Percentiles rank a stretch among this genome's conserved stretches.
Evolutionary conservation across 37 sponge, comb jelly and placozoan genomes (phyloP).

Genomic region (Spongilla lacustris): DNA sequence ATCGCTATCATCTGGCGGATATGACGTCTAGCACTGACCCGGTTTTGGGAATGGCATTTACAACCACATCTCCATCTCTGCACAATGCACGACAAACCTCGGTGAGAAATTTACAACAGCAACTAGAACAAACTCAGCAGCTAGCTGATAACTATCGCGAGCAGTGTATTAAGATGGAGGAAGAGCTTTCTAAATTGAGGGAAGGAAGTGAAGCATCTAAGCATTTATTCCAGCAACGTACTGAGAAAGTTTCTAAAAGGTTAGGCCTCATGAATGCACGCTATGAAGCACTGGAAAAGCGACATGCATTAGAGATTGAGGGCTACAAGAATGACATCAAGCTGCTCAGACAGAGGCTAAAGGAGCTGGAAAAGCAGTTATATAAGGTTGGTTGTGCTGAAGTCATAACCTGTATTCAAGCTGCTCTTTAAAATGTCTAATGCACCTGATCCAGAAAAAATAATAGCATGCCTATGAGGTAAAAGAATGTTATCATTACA

Average conservation of each 20-base stretch:
- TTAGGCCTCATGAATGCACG: slow-evolving; percentile 87
- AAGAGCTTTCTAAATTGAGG: slow-evolving; percentile 84
- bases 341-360: slow-evolving; percentile 81
- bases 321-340: slow-evolving; percentile 99
- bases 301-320: slow-evolving; percentile 90
- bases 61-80: slow-evolving; percentile 2
- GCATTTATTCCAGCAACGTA: slow-evolving; percentile 81
- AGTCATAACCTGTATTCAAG: neutral
- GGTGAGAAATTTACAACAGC: slow-evolving; percentile 62
- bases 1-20: slow-evolving; percentile 64
- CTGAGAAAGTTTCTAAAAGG: slow-evolving; percentile 75
- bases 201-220: slow-evolving; percentile 87
- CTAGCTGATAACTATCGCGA: slow-evolving; percentile 98
- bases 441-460: no score
- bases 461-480: no score
- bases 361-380: slow-evolving; percentile 94
- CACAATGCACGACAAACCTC: neutral
- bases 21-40: slow-evolving; percentile 62
- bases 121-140: slow-evolving; percentile 89
- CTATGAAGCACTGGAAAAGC: slow-evolving; percentile 90
- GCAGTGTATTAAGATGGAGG: slow-evolving; percentile 91
- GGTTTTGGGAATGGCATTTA: slow-evolving; percentile 42
- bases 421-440: no score
- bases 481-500: no score
- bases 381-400: slow-evolving; percentile 73